These are phyloP conservation scores for Laothoe populi DNA, from an alignment of 2,888 invertebrate species.

Conservation along the genomic window DNA sequence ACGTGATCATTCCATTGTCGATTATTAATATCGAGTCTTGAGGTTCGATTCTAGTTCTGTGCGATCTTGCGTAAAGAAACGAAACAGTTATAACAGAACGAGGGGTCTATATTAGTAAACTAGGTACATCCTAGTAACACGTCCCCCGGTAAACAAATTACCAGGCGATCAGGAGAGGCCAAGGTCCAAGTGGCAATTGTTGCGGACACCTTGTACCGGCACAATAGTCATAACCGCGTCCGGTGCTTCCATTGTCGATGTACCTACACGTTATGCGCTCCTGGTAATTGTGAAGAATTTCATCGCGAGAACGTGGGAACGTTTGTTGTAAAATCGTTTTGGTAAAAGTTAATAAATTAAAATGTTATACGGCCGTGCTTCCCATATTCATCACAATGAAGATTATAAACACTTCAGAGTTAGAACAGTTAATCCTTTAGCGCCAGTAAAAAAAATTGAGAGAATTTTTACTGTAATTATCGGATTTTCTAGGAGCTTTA, in stretches of 20 bases:
- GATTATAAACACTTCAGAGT: no score
- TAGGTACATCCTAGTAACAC: conserved; percentile 21
- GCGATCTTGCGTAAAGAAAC: background rate
- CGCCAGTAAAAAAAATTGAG: no score
- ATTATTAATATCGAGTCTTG: no score
- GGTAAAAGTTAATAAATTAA: no score
- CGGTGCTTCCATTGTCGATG: conserved; percentile 34
- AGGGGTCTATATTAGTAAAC: conserved; percentile 12
- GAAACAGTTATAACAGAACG: background rate
- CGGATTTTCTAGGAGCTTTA: no score
- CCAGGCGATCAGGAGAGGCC: conserved; percentile 42
- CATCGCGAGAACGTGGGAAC: conserved; percentile 19
- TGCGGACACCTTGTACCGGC: conserved; percentile 33
- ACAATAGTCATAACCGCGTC: conserved; percentile 49
- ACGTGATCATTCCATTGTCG: no score
- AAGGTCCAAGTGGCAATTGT: conserved; percentile 46
- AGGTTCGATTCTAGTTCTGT: no score
- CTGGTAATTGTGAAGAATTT: conserved; percentile 23
- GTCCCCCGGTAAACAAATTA: conserved; percentile 29
- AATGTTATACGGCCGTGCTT: no score
- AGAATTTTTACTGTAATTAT: no score
- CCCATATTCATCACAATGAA: no score
- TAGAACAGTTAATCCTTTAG: no score
- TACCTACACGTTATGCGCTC: conserved; percentile 27
- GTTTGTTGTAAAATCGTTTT: background rate